Percentiles rank a stretch among this genome's conserved stretches.
Conservation (phyloP, 35 echinoderm and acorn worm genomes). For the Chiridota heheva region DNA sequence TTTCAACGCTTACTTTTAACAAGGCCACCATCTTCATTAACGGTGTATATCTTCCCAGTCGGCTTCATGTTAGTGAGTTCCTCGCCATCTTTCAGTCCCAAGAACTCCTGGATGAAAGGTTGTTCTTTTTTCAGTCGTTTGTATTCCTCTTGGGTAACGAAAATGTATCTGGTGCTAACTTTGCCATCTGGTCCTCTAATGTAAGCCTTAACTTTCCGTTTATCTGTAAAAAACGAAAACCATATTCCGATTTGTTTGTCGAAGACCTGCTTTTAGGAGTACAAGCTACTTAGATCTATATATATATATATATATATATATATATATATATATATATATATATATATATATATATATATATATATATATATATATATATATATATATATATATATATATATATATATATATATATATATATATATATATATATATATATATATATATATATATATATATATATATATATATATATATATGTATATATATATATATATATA, state of each 20-base stretch:
- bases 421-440: no score
- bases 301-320: neutral
- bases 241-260: neutral
- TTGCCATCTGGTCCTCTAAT: constrained; percentile 64
- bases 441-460: no score
- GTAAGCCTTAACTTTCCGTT: constrained; percentile 76
- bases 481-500: no score
- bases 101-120: constrained; percentile 47
- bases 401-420: no score
- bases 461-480: no score
- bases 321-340: neutral
- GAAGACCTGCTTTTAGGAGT: neutral
- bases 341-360: no score
- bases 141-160: constrained; percentile 74
- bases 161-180: constrained; percentile 59
- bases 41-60: constrained; percentile 57
- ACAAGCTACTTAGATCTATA: neutral
- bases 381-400: no score
- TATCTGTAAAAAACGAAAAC: constrained; percentile 16
- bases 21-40: constrained; percentile 53
- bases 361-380: no score
- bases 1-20: constrained; percentile 95
- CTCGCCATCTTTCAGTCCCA: constrained; percentile 68
- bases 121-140: constrained; percentile 70
- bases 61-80: constrained; percentile 58